Evolutionary conservation across 2,113 vertebrate species (phyloP).

Genomic region (Caracal caracal): DNA sequence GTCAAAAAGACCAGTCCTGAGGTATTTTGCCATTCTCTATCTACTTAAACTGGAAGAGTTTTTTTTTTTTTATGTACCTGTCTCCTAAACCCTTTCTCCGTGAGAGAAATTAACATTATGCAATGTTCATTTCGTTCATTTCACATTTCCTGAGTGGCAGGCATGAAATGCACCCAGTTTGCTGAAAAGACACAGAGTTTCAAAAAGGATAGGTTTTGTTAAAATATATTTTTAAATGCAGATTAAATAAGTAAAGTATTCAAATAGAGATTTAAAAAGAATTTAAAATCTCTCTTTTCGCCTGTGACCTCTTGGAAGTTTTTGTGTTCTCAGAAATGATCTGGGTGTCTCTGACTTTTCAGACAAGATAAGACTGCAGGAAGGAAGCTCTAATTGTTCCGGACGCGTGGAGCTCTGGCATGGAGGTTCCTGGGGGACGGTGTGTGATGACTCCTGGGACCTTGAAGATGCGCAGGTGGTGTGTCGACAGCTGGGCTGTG

Average conservation of each 20-base stretch:
- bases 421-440: slow-evolving; percentile 73
- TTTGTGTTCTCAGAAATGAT: not conserved
- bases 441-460: slow-evolving; percentile 80
- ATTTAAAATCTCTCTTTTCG: not conserved
- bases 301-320: not conserved
- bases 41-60: not conserved
- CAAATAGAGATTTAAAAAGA: not conserved
- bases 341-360: slow-evolving; percentile 6
- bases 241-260: not conserved
- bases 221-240: not conserved
- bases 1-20: not conserved
- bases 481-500: slow-evolving; percentile 77
- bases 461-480: slow-evolving; percentile 55
- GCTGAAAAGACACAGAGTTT: not conserved
- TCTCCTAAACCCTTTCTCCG: not conserved
- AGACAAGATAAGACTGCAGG: slow-evolving; percentile 74
- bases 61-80: not conserved
- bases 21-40: not conserved
- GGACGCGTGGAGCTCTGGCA: slow-evolving; percentile 80
- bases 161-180: not conserved
- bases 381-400: slow-evolving; percentile 49
- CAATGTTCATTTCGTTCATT: not conserved
- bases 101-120: not conserved
- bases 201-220: not conserved
- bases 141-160: not conserved